These are phyloP conservation scores for Dendroctonus ponderosae DNA, from an alignment of 1,140 invertebrate species.

Conservation along the genomic window DNA sequence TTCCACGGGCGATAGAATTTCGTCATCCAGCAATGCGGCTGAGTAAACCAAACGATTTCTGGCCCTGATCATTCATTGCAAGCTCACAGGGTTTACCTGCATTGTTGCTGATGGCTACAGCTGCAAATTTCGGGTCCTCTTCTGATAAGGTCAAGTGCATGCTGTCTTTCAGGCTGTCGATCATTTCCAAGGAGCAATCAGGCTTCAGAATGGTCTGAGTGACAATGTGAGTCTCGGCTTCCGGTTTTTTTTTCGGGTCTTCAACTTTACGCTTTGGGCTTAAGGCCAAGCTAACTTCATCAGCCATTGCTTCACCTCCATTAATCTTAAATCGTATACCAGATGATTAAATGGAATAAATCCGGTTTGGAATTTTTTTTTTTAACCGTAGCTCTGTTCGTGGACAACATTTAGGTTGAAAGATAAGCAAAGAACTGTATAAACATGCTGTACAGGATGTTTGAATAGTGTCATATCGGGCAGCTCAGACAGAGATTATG, in stretches of 20 bases:
- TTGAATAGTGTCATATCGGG: no score
- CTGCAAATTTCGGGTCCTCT: slow-evolving; percentile 74
- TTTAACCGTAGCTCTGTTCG: no score
- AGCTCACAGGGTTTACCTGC: slow-evolving; percentile 45
- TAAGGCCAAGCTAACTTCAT: slow-evolving; percentile 58
- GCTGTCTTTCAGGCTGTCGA: slow-evolving; percentile 13
- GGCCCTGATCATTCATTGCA: background rate
- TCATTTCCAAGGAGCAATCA: slow-evolving; percentile 9
- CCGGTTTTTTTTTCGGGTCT: slow-evolving; percentile 15
- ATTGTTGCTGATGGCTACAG: slow-evolving; percentile 67
- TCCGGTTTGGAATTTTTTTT: no score
- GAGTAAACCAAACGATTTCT: background rate
- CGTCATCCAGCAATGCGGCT: slow-evolving; percentile 61
- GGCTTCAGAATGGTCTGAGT: slow-evolving; percentile 38
- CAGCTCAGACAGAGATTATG: no score
- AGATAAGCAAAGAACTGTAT: no score
- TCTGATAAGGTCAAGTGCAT: slow-evolving; percentile 56
- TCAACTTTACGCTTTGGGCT: slow-evolving; percentile 59
- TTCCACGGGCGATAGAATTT: slow-evolving; percentile 68
- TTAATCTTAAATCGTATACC: slow-evolving; percentile 52
- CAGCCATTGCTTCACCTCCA: slow-evolving; percentile 65
- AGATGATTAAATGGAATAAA: no score
- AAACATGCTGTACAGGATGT: no score
- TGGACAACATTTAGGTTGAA: no score
- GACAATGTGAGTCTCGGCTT: slow-evolving; percentile 19